Base-by-base conservation (phyloP, 2,888 invertebrate genomes). In the Actias luna region DNA sequence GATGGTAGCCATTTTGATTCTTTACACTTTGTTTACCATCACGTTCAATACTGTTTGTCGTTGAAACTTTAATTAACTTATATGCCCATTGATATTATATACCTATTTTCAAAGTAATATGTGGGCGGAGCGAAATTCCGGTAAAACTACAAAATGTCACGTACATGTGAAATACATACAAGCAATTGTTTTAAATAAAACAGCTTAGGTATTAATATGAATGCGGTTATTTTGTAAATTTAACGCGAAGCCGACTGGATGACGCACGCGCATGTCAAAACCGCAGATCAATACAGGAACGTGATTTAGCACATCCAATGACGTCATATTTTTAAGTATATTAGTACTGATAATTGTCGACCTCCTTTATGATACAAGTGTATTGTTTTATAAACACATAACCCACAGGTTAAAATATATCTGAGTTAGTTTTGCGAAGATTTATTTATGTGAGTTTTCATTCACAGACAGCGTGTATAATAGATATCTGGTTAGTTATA, bases 111-210 rank as follows among this genome's bases (percentile, higher is more conserved):
- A 18, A 29, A 8, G 18, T n/a, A 25, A 50, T 25, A 7, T 12
- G 25, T 25, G 46, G 46, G 46, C 46, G 46, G 46, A 50, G 46
- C 25, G 22, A 50, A 50, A 50, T 22, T 25, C 10, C 25, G 4
- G 12, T 10, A 12, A 50, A 50, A 50, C 12, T 12, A 50, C 22
- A 50, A 22, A 50, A 50, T 50, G 46, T 22, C 46, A 50, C 46
- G 46, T 50, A 22, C 46, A 14, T 12, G 46, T 4, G 25, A 22
- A 50, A 50, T 12, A 50, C 25, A 50, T 12, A 50, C 46, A 12
- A 25, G 46, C 25, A 50, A 50, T 50, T 50, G 46, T 50, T 50
- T 50, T 50, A 25, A 50, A 50, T 12, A 50, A 50, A 22, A 50
- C 25, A 8, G 22, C 14, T 25, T 50, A 55, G 55, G 55, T 29